phyloP scores from a whole-genome alignment of 2,888 invertebrate genomes.

The Lysandra bellargus region DNA sequence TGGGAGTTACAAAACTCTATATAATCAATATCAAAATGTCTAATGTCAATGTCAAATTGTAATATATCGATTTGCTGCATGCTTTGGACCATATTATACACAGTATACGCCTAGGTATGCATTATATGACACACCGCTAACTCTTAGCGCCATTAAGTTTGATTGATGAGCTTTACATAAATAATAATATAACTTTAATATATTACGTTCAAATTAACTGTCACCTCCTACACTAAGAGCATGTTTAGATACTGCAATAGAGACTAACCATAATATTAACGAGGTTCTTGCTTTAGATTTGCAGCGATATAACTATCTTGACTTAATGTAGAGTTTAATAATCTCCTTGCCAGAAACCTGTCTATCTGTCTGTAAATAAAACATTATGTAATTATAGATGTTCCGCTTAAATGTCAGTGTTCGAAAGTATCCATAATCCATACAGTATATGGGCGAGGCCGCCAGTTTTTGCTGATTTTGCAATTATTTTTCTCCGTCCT shows the following conservation, averaged over 20 bases:
- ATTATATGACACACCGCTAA: not conserved
- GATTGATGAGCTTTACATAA: slow-evolving; percentile 5
- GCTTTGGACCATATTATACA: too few relatives aligned
- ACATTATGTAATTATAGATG: not conserved
- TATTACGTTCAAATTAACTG: not conserved
- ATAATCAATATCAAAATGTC: too few relatives aligned
- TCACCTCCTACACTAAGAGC: not conserved
- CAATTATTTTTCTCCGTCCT: too few relatives aligned
- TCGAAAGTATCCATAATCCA: not conserved
- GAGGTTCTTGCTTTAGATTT: not conserved
- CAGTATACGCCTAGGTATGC: not conserved
- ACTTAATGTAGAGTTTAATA: not conserved
- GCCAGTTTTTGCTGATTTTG: too few relatives aligned
- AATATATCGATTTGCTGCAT: too few relatives aligned
- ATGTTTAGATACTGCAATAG: slow-evolving; percentile 8
- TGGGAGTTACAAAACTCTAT: too few relatives aligned
- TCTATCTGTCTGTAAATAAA: not conserved
- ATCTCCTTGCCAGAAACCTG: not conserved
- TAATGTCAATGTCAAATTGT: too few relatives aligned
- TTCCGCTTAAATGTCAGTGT: not conserved
- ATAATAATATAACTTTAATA: not conserved
- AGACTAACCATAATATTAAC: not conserved
- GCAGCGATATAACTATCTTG: not conserved
- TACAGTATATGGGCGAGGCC: too few relatives aligned
- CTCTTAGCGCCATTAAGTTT: slow-evolving; percentile 2